Base-by-base conservation (phyloP, 2,113 vertebrate species). In the Amphiprion ocellaris region DNA sequence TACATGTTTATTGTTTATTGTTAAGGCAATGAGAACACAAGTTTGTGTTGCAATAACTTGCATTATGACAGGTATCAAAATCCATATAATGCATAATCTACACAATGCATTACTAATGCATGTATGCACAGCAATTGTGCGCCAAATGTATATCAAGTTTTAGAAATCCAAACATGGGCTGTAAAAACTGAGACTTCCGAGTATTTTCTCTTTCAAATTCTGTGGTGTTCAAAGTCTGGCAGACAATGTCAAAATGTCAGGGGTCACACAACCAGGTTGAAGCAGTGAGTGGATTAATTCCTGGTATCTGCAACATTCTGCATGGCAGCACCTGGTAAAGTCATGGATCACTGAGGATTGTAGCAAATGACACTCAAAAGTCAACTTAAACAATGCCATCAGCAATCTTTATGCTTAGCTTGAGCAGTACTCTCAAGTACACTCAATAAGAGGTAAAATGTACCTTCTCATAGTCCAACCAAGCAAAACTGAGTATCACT, bases 331-430 rank as follows among this genome's bases (percentile, higher is more conserved):
- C 56, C 84, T 81, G 69, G 79, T 87, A 55, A 84, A 82, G 67
- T 83, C 82, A 92, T 63, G 87, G 90, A 91, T 94, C 85, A 92
- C 84, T 85, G 89, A 85, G 59, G 56, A 88, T 87, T 85, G 74
- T 41, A 68, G 33, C 69, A 74, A 83, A 67, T 66, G 79, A 86
- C 84, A 60, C 80, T 79, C 75, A 69, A 49, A 64, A 61, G 78
- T 81, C 75, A 90, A 92, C 84, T 82, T 82, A 81, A 90, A 85
- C 72, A 78, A 76, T 81, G 67, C 79, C 61, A 79, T 71, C 84
- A 67, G 81, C 10, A 61, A 71, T 61, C 17, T 55, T 72, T 72
- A 69, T 84, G 78, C 55, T 82, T 39, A 73, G 77, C 74, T 64
- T 50, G 70, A 83, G 71, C 80, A 84, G 77, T 56, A 37, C 33